Conservation (phyloP, 2,797 vertebrate species). For the Cheirogaleus major region DNA sequence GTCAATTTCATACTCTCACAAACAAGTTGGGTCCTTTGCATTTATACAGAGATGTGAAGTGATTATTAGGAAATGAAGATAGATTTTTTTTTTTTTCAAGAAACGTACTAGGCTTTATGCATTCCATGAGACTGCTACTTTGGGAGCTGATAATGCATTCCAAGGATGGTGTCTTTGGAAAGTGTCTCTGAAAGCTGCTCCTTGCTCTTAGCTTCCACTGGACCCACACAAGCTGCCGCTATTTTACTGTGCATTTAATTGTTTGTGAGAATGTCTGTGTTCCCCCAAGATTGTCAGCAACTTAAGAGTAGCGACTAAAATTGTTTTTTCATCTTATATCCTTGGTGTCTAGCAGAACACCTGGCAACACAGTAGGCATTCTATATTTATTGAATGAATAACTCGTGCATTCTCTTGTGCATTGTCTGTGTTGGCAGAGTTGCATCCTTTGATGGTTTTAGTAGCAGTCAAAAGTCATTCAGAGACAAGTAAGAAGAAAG, state of each 20-base stretch:
- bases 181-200: neutral
- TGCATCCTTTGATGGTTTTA: conserved; percentile 28
- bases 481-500: neutral
- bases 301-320: neutral
- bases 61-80: neutral
- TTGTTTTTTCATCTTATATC: neutral
- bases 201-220: neutral
- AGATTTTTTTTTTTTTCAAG: neutral
- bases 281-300: neutral
- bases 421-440: neutral
- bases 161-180: neutral
- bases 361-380: neutral
- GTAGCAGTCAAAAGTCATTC: conserved; percentile 28
- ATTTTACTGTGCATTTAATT: neutral
- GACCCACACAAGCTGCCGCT: neutral
- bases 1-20: neutral
- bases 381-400: conserved; percentile 10
- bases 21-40: neutral
- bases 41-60: neutral
- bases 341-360: neutral
- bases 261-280: neutral
- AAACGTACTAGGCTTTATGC: neutral
- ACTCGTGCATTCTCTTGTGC: neutral
- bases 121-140: neutral
- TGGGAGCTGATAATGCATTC: neutral